A percentile compares a stretch with the other conserved stretches of the same genome.
Conservation (phyloP, 2,797 vertebrate species). For the Jordanella pulchra region DNA sequence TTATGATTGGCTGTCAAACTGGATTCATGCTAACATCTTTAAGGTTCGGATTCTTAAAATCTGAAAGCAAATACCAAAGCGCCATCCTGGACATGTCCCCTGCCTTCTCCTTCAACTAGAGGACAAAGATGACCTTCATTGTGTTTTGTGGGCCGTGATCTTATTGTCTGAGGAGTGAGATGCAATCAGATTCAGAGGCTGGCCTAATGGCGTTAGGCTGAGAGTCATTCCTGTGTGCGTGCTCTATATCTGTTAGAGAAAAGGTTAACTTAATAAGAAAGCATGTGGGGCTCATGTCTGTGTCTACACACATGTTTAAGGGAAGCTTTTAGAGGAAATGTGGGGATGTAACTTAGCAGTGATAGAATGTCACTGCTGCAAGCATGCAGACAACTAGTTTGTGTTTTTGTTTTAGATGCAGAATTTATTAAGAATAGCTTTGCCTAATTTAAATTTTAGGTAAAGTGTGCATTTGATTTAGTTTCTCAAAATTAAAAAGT, state of each 20-base stretch:
- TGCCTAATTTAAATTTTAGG: neutral
- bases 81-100: neutral
- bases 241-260: slow-evolving; percentile 22
- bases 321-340: neutral
- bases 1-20: neutral
- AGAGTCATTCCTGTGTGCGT: slow-evolving; percentile 44
- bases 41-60: neutral
- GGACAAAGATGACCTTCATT: slow-evolving; percentile 52
- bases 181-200: slow-evolving; percentile 41
- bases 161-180: slow-evolving; percentile 46
- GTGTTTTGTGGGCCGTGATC: slow-evolving; percentile 34
- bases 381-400: neutral
- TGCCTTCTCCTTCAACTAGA: neutral
- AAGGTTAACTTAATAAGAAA: slow-evolving; percentile 60
- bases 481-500: neutral
- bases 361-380: slow-evolving; percentile 7
- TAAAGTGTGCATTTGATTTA: neutral
- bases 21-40: too few species aligned
- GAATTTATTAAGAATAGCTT: neutral
- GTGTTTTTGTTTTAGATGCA: neutral
- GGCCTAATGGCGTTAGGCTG: slow-evolving; percentile 52
- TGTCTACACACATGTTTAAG: slow-evolving; percentile 2
- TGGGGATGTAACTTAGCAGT: slow-evolving; percentile 16
- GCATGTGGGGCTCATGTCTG: slow-evolving; percentile 3
- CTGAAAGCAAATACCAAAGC: neutral